Percentiles rank a stretch among this genome's conserved stretches.
These are phyloP conservation scores for Tricholaema leucomelas DNA, from an alignment of 2,113 vertebrate genomes.

Conservation along the genomic window DNA sequence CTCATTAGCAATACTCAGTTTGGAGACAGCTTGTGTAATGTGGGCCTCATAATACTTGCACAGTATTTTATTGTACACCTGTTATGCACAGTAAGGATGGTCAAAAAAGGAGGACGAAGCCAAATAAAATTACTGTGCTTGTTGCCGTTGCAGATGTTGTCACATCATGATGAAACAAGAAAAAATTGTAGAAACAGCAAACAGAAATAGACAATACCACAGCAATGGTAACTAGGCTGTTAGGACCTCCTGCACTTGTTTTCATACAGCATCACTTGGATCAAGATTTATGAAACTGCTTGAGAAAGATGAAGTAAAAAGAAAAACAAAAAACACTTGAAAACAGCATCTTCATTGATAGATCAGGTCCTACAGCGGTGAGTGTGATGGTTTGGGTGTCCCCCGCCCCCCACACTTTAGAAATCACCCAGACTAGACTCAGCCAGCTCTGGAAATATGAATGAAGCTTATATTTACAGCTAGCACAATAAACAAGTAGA, in stretches of 20 bases:
- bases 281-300: background rate
- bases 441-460: too few relatives aligned
- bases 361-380: background rate
- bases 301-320: background rate
- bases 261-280: background rate
- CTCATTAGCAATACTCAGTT: background rate
- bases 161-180: background rate
- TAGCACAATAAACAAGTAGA: too few relatives aligned
- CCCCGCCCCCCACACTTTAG: too few relatives aligned
- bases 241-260: background rate
- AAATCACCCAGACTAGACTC: too few relatives aligned
- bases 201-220: background rate
- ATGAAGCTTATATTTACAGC: too few relatives aligned
- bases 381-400: too few relatives aligned
- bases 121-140: background rate
- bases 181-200: background rate
- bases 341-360: background rate
- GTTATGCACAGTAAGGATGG: background rate
- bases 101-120: background rate
- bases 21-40: background rate
- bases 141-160: background rate
- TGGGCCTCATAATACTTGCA: background rate
- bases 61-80: background rate
- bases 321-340: background rate
- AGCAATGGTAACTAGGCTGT: background rate